phyloP scores from a whole-genome alignment of 2,888 invertebrate genomes.

The Pammene aurita region DNA sequence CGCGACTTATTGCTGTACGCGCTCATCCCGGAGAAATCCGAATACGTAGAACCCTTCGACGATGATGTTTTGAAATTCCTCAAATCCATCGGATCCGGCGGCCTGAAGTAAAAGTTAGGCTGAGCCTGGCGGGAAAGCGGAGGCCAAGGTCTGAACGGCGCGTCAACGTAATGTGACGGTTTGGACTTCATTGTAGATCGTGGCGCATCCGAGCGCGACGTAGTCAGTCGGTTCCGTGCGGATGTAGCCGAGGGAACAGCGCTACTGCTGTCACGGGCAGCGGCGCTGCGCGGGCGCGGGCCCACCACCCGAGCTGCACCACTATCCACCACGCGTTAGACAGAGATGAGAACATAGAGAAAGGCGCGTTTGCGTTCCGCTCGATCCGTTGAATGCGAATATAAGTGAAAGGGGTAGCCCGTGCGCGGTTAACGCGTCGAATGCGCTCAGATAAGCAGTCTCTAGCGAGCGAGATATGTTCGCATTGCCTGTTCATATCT shows the following conservation, averaged over 20 bases:
- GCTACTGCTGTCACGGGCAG: constrained; percentile 73
- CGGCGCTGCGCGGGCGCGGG: constrained; percentile 58
- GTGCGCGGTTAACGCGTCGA: constrained; percentile 70
- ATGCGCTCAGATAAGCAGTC: constrained; percentile 60
- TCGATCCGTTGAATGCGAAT: constrained; percentile 75
- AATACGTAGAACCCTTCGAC: constrained; percentile 76
- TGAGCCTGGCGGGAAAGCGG: constrained; percentile 83
- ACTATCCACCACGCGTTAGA: constrained; percentile 69
- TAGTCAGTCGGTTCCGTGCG: constrained; percentile 75
- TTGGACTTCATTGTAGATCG: constrained; percentile 86
- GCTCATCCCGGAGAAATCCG: constrained; percentile 80
- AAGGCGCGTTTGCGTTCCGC: constrained; percentile 76
- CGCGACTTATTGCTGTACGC: constrained; percentile 76
- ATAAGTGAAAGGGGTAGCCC: constrained; percentile 82
- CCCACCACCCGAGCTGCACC: constrained; percentile 70
- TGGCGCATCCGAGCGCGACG: constrained; percentile 76
- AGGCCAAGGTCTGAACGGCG: constrained; percentile 86
- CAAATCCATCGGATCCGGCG: constrained; percentile 77
- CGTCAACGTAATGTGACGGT: constrained; percentile 79
- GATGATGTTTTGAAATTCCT: constrained; percentile 78
- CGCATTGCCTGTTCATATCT: constrained; percentile 52
- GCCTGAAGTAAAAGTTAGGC: constrained; percentile 78
- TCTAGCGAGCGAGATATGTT: constrained; percentile 56
- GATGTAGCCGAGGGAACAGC: constrained; percentile 75
- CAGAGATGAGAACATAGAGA: constrained; percentile 79